Evolutionary conservation across 2,888 invertebrate genomes (phyloP), one percentile per base, ranked within the genome.

Genomic region (Unio delphinus): DNA sequence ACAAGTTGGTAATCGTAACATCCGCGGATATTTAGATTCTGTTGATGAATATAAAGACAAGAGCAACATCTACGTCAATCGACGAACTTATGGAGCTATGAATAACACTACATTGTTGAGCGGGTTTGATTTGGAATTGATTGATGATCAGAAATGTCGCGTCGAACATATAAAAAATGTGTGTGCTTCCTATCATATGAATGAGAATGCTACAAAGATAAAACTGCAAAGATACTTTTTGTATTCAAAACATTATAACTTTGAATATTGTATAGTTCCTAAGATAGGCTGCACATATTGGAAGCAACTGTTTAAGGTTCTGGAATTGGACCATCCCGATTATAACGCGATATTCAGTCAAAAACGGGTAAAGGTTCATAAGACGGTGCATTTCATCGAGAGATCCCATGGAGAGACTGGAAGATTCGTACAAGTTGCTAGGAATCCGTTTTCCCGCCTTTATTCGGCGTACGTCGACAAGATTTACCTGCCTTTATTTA

Each of bases 221-320:
- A 34, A 34, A 8, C 34, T 1, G 34, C 30, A 34, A 34, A 34
- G 34, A 34, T 34, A 34, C 34, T 34, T 34, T 34, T 34, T 34
- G 34, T 65, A 23, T 58, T 66, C 55, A 15, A 23, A 60, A 8
- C 11, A 45, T 7, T 66, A 54, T 18, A 61, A 66, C 23, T 54
- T 66, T 28, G 45, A 26, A 26, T 66, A 60, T 26, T 66, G 61
- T 55, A 66, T 60, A 18, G 61, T 66, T n/a, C 66, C 66, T 11
- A 66, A 66, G 28, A 54, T 55, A 17, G 66, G 66, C 15, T 66
- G 60, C 23, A 59, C 66, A n/a, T 59, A 60, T 17, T 61, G 45
- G 61, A 54, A 54, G 7, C 66, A 66, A 61, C 15, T 61, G 18
- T 66, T 66, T 20, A 55, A 59, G 18, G 30, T 61, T 28, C 28